Evolutionary conservation across 2,888 invertebrate species (phyloP).

Genomic region (Tenodera sinensis): DNA sequence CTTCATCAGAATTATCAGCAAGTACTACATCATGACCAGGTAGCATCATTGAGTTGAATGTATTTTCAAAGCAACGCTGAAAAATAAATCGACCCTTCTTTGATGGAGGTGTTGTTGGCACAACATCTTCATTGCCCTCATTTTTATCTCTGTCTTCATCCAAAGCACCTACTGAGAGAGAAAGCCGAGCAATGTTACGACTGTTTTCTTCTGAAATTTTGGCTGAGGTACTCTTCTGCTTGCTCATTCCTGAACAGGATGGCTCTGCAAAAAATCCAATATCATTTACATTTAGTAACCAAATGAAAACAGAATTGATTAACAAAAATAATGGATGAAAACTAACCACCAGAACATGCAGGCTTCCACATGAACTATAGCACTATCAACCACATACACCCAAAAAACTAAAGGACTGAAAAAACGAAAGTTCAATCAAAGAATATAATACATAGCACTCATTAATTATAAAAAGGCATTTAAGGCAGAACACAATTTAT

Average conservation of each 20-base stretch:
- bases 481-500: no score
- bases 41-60: conserved; percentile 57
- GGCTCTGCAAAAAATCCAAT: not conserved
- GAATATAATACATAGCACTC: no score
- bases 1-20: conserved; percentile 71
- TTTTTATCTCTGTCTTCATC: not conserved
- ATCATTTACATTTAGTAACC: no score
- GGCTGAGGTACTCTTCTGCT: not conserved
- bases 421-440: no score
- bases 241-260: not conserved
- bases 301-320: no score
- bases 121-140: conserved; percentile 43
- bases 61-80: conserved; percentile 68
- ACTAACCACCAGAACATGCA: no score
- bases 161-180: not conserved
- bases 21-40: conserved; percentile 57
- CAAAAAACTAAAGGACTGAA: no score
- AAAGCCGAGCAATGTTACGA: not conserved
- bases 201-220: not conserved
- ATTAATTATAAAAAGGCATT: no score
- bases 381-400: no score
- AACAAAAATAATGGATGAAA: no score
- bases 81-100: conserved; percentile 63
- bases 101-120: conserved; percentile 56
- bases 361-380: no score